These are phyloP conservation scores for Sylvia borin DNA, from an alignment of 2,797 vertebrate species.

Conservation along the genomic window DNA sequence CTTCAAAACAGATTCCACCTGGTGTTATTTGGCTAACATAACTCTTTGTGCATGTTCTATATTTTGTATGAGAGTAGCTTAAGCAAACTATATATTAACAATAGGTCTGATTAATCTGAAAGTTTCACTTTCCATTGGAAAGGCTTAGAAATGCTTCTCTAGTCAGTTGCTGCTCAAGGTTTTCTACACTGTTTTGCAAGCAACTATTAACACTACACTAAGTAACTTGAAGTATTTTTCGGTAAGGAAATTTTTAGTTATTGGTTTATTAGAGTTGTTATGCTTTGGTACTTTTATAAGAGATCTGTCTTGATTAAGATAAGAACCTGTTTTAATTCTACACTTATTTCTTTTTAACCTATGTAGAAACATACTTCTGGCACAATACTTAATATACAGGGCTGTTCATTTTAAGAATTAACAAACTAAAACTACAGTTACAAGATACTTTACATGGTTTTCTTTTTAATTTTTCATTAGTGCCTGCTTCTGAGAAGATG, in stretches of 20 bases:
- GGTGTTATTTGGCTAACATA: background rate
- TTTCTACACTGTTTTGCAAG: background rate
- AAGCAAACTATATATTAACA: background rate
- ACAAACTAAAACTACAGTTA: background rate
- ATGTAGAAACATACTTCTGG: background rate
- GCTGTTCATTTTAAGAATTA: background rate
- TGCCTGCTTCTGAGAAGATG: conserved; percentile 86
- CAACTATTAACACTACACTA: background rate
- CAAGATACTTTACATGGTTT: background rate
- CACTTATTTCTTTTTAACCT: background rate
- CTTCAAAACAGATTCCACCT: background rate
- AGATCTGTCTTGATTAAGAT: background rate
- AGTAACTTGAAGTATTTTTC: background rate
- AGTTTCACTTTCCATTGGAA: background rate
- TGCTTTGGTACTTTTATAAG: background rate
- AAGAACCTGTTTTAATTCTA: background rate
- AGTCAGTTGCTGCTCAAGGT: background rate
- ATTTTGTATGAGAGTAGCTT: background rate
- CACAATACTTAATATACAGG: background rate
- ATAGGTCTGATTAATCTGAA: background rate
- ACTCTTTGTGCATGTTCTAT: background rate
- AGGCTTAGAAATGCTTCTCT: background rate
- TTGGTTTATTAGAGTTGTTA: background rate
- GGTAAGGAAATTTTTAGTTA: background rate
- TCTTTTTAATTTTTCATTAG: conserved; percentile 69